Evolutionary conservation across 2,797 vertebrate species (phyloP), one percentile per base, ranked within the genome.

Genomic region (Martes flavigula): DNA sequence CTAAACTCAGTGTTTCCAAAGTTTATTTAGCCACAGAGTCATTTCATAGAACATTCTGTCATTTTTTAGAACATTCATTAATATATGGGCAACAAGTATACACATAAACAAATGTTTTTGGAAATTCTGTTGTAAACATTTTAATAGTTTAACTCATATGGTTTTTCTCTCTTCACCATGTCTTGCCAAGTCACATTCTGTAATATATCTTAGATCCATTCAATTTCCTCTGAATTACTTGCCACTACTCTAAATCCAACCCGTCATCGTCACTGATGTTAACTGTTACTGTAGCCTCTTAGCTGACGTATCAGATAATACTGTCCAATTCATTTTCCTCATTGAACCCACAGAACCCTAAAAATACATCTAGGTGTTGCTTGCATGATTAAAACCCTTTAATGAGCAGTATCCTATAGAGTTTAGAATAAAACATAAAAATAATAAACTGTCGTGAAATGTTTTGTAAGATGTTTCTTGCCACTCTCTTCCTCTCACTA

Each of bases 21-120:
- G 40, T 97, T 86, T 64, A 40, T 87, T 72, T 94, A n/a, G 75
- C 54, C 56, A 85, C 21, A 90, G n/a, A 93, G 83, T 58, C 5
- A 38, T 64, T 60, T 51, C 15, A 17, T 17, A 51, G 48, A 15
- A 51, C 15, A 1, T 51, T 89, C 25, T 92, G 15, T 92, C 30
- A 88, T 88, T 96, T 96, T 38, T 82, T 7, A 73, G 43, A 82
- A 56, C 4, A 95, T 75, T 35, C 64, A 43, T 38, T 88, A 84
- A 84, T 8, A 95, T 27, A 72, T 13, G 15, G 70, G 8, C 72
- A 77, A 48, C 27, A 73, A 83, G 32, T 48, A 77, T 25, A 72
- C 9, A 66, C 46, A 77, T 35, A 85, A 90, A 85, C 60, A 78
- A 68, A 64, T 3, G 17, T 46, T 85, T 73, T 81, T 82, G 32